These are phyloP conservation scores for Rhombomys opimus DNA, from an alignment of 2,113 vertebrate genomes.

Conservation along the genomic window DNA sequence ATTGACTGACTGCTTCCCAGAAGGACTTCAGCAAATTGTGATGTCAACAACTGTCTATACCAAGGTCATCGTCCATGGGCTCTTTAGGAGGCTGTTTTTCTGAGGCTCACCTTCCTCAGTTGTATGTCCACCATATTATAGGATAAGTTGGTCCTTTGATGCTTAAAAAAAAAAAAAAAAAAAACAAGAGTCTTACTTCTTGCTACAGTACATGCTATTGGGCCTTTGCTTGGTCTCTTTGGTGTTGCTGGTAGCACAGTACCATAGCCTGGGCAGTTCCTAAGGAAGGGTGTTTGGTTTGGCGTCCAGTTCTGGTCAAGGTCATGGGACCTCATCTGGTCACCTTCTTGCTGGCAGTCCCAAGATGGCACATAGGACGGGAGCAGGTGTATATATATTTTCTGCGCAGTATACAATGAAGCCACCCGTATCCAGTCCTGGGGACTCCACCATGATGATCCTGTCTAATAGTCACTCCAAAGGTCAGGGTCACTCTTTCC, in stretches of 20 bases:
- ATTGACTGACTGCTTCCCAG: neutral
- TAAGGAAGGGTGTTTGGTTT: neutral
- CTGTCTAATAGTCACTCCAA: neutral
- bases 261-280: neutral
- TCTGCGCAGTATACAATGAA: neutral
- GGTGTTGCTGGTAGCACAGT: neutral
- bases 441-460: neutral
- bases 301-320: neutral
- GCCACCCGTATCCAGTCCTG: neutral
- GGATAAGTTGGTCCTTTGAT: neutral
- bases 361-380: neutral
- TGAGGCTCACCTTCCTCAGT: neutral
- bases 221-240: neutral
- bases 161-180: neutral
- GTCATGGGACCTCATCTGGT: neutral
- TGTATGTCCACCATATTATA: neutral
- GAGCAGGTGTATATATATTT: neutral
- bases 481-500: neutral
- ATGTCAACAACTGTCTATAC: neutral
- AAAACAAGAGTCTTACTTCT: neutral
- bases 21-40: neutral
- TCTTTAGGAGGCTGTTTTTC: neutral
- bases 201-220: neutral
- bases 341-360: neutral
- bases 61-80: neutral